These are phyloP conservation scores for Loripinus fragilis DNA, from an alignment of 2,888 invertebrate species.

Conservation along the genomic window DNA sequence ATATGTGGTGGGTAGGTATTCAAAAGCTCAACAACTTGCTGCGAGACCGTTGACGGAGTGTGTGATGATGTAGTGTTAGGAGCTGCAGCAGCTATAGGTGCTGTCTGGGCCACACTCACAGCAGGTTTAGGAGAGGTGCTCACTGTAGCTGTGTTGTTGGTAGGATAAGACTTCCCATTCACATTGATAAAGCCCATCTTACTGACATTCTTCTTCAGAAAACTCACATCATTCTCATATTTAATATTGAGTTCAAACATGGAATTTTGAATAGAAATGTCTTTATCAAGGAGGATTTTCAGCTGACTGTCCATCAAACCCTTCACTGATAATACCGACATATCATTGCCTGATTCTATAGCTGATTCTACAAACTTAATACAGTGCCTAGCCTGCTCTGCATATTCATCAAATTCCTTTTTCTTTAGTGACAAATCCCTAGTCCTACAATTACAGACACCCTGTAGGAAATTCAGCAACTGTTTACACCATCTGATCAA, in stretches of 20 bases:
- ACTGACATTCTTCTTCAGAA: slow-evolving; percentile 66
- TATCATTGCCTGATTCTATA: slow-evolving; percentile 84
- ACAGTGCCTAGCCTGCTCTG: slow-evolving; percentile 92
- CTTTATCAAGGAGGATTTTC: slow-evolving; percentile 69
- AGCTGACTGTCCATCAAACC: slow-evolving; percentile 75
- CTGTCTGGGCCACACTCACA: neutral
- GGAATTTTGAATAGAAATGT: slow-evolving; percentile 80
- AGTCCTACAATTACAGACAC: slow-evolving; percentile 52
- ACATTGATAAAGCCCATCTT: slow-evolving; percentile 73
- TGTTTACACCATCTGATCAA: slow-evolving; percentile 84
- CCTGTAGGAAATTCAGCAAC: slow-evolving; percentile 56
- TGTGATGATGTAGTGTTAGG: neutral
- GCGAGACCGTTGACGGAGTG: slow-evolving; percentile 32
- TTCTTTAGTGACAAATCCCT: slow-evolving; percentile 63
- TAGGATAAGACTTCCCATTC: slow-evolving; percentile 68
- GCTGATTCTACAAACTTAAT: slow-evolving; percentile 92
- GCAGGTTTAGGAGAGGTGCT: slow-evolving; percentile 23
- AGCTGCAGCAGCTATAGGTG: slow-evolving; percentile 11
- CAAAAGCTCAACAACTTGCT: slow-evolving; percentile 44
- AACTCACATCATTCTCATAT: slow-evolving; percentile 72
- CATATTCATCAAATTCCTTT: slow-evolving; percentile 57
- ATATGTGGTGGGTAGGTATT: slow-evolving; percentile 44
- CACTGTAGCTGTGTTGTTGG: slow-evolving; percentile 45
- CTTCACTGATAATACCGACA: slow-evolving; percentile 78
- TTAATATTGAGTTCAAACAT: slow-evolving; percentile 75